Percentiles rank a stretch among this genome's conserved stretches.
These are phyloP conservation scores for Polydrusus pterygomalis DNA, from an alignment of 2,888 invertebrate genomes.

Conservation along the genomic window DNA sequence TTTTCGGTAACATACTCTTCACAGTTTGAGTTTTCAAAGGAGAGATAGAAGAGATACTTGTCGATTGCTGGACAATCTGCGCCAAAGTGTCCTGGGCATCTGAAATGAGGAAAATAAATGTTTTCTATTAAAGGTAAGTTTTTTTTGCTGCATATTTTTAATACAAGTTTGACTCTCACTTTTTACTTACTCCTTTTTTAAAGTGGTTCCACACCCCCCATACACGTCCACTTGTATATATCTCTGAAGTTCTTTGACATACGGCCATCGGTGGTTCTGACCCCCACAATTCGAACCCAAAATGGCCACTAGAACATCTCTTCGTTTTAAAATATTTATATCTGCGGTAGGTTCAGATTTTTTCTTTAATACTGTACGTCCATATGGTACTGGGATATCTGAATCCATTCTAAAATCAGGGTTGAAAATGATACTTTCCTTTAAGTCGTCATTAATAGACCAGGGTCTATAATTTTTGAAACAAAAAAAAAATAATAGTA, in stretches of 20 bases:
- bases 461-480: too few species aligned
- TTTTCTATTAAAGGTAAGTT: not conserved
- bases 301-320: constrained; percentile 73
- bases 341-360: constrained; percentile 40
- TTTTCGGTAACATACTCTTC: constrained; percentile 83
- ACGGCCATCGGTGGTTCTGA: constrained; percentile 73
- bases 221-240: constrained; percentile 77
- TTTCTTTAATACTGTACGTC: constrained; percentile 73
- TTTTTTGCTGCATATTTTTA: too few species aligned
- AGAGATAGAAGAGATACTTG: constrained; percentile 80
- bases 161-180: not conserved
- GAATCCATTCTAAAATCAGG: constrained; percentile 76
- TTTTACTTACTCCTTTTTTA: constrained; percentile 61
- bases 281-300: constrained; percentile 78
- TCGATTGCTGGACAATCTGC: constrained; percentile 76
- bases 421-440: not conserved
- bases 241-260: constrained; percentile 75
- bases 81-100: constrained; percentile 79
- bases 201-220: constrained; percentile 74
- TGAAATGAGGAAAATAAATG: constrained; percentile 62
- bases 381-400: constrained; percentile 81
- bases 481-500: too few species aligned
- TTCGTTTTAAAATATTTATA: constrained; percentile 68
- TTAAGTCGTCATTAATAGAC: too few species aligned
- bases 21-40: constrained; percentile 83